These are phyloP conservation scores for Nephila pilipes DNA, from an alignment of 1,140 invertebrate genomes.

Conservation along the genomic window DNA sequence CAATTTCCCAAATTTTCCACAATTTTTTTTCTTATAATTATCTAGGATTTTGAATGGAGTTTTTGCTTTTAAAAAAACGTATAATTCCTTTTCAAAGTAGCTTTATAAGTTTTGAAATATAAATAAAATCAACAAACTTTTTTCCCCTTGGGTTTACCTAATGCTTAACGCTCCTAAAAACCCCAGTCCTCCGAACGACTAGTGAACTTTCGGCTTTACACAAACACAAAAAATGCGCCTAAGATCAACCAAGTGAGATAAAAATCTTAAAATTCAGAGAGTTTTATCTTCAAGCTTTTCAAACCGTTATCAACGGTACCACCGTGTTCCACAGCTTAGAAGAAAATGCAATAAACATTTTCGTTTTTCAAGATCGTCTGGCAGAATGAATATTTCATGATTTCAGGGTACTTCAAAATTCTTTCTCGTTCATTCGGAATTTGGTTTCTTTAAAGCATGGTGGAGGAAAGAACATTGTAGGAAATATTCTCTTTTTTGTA, in stretches of 20 bases:
- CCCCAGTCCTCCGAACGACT: too few species aligned
- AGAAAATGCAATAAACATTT: background rate
- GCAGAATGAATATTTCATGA: conserved; percentile 45
- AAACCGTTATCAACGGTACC: background rate
- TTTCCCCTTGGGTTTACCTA: too few species aligned
- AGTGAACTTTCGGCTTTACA: too few species aligned
- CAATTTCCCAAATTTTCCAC: too few species aligned
- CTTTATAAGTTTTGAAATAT: too few species aligned
- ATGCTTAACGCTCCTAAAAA: too few species aligned
- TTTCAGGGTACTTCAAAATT: background rate
- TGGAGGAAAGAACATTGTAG: background rate
- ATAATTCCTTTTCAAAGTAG: too few species aligned
- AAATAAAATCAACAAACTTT: too few species aligned
- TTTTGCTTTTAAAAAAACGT: too few species aligned
- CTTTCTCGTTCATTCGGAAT: background rate
- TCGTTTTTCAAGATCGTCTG: conserved; percentile 13
- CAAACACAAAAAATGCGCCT: background rate
- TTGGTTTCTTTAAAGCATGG: background rate
- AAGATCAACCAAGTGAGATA: background rate
- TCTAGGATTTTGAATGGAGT: too few species aligned
- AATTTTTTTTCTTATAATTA: too few species aligned
- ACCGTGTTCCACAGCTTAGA: background rate
- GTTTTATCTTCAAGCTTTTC: background rate
- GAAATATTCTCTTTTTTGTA: background rate
- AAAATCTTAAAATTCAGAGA: background rate